Evolutionary conservation across 2,113 vertebrate genomes (phyloP), one percentile per base, ranked within the genome.

Genomic region (Blennius ocellaris): DNA sequence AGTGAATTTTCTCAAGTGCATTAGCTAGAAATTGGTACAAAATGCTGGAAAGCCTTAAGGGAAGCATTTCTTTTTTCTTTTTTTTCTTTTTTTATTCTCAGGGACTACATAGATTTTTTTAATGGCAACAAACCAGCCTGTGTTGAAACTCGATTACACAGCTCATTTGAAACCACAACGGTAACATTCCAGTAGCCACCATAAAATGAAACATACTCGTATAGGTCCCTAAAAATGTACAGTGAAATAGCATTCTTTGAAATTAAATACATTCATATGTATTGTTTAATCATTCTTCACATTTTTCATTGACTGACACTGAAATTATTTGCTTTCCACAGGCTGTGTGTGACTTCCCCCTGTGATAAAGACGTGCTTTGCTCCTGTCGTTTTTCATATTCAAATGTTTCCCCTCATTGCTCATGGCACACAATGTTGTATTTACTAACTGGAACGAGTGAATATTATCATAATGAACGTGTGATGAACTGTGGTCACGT

Each of bases 381-480:
- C 16, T 17, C 9, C 8, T n/a, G 15, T 8, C 16, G 53, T 15
- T 43, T 37, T 44, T 10, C n/a, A 17, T n/a, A 41, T 11, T 11
- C 3, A 4, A 45, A 16, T 38, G 48, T 44, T 49, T 40, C 61
- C 36, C 17, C 36, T 6, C 0, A 6, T 15, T 21, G 6, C 15
- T 5, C 48, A 17, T 40, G 69, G 45, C 51, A 47, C 16, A 56
- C 6, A 6, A 4, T 11, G 38, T 36, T 15, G 17, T 16, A 45
- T 66, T 17, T 52, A 40, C 41, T 3, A 14, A 37, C 21, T 12
- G 10, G 36, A 59, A 59, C 7, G 38, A 53, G 57, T 11, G 7
- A 11, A 51, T 66, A 52, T 49, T 76, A 9, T 41, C 56, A 37
- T 67, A 44, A 69, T 56, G 40, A 78, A 64, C 41, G 36, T 14